Percentiles rank a stretch among this genome's conserved stretches.
phyloP scores from a whole-genome alignment of 2,797 vertebrate species.

The Uromys caudimaculatus region DNA sequence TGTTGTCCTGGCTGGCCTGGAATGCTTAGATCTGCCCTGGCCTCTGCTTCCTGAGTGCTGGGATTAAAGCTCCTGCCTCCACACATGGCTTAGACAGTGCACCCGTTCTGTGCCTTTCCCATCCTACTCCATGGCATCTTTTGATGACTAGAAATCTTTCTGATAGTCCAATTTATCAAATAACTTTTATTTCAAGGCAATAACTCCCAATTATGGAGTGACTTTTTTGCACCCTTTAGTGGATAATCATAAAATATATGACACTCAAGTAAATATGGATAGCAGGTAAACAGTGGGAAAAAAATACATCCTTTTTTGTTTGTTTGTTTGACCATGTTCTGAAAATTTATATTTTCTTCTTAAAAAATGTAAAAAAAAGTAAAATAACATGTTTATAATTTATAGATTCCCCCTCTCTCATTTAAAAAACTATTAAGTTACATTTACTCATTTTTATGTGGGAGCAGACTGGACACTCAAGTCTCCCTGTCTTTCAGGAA shows the following conservation, averaged over 20 bases:
- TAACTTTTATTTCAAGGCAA: conserved; percentile 25
- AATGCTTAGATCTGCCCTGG: background rate
- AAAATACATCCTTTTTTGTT: background rate
- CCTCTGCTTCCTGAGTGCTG: background rate
- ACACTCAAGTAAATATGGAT: background rate
- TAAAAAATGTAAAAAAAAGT: conserved; percentile 93
- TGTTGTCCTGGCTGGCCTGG: background rate
- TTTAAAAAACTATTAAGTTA: conserved; percentile 90
- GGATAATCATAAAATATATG: background rate
- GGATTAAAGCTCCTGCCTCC: background rate
- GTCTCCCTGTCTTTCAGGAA: conserved; percentile 82
- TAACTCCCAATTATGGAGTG: background rate
- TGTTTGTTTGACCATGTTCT: conserved; percentile 77
- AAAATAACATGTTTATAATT: conserved; percentile 91
- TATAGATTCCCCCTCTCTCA: conserved; percentile 89
- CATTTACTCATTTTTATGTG: conserved; percentile 84
- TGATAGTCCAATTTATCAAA: conserved; percentile 10
- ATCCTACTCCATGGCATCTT: background rate
- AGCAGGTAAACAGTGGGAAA: background rate
- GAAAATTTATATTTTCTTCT: conserved; percentile 91
- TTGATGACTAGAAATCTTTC: conserved; percentile 10
- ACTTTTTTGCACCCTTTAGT: conserved; percentile 26
- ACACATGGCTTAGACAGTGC: no score
- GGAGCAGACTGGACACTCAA: conserved; percentile 84
- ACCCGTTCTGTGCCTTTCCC: background rate